Percentiles rank a stretch among this genome's conserved stretches.
Evolutionary conservation across 1,140 invertebrate genomes (phyloP).

Genomic region (Rhyacophila brunnea): DNA sequence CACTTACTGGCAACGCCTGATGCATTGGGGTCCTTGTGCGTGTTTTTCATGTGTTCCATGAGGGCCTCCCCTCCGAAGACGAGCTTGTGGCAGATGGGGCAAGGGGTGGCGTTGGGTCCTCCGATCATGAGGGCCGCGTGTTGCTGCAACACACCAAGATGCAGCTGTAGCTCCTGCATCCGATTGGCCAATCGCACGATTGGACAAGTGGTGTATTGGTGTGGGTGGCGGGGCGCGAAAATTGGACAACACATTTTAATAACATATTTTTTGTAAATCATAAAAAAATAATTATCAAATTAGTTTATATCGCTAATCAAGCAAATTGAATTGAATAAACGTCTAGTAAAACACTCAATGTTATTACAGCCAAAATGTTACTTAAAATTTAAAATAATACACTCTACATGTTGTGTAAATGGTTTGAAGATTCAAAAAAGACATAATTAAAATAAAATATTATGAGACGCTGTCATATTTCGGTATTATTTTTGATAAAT

Average conservation of each 20-base stretch:
- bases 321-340: too few relatives aligned
- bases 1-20: conserved; percentile 87
- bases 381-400: too few relatives aligned
- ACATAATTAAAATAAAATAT: too few relatives aligned
- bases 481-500: too few relatives aligned
- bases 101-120: conserved; percentile 84
- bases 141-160: conserved; percentile 87
- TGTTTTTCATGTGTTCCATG: conserved; percentile 94
- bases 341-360: too few relatives aligned
- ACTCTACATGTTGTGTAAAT: too few relatives aligned
- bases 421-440: too few relatives aligned
- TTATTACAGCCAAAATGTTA: too few relatives aligned
- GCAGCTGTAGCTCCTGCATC: conserved; percentile 76
- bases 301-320: too few relatives aligned
- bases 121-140: conserved; percentile 86
- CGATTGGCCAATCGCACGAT: conserved; percentile 36
- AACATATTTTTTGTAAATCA: too few relatives aligned
- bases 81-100: conserved; percentile 90
- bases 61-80: conserved; percentile 88
- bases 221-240: conserved; percentile 12
- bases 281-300: too few relatives aligned
- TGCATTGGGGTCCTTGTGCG: conserved; percentile 88
- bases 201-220: conserved; percentile 21
- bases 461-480: too few relatives aligned
- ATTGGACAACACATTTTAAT: conserved; percentile 7